phyloP scores from a whole-genome alignment of 2,797 vertebrate species.

The Apodemus agrarius region DNA sequence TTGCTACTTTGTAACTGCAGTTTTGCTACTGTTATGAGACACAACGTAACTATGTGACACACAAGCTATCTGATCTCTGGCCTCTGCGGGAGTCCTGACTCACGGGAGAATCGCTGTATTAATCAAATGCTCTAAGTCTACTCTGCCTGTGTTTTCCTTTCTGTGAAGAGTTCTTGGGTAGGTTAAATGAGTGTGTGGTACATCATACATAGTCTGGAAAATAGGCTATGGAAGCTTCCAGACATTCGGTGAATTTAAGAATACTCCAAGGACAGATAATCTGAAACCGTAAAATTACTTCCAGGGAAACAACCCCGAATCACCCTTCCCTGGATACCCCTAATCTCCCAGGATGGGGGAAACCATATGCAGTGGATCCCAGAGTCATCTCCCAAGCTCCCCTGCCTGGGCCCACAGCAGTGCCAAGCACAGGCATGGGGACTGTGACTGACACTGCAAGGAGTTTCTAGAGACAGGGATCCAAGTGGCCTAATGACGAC shows the following conservation, averaged over 20 bases:
- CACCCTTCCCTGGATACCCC: neutral
- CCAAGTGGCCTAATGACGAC: neutral
- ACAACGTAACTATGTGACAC: neutral
- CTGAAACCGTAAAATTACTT: neutral
- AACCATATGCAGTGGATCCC: neutral
- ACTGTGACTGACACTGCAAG: accelerated
- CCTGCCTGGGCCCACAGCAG: accelerated
- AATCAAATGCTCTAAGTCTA: neutral
- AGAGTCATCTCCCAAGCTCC: neutral
- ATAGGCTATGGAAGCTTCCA: neutral
- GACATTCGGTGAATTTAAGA: neutral
- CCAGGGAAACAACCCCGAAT: neutral
- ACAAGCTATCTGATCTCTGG: neutral
- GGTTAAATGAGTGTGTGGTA: neutral
- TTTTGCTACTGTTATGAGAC: neutral
- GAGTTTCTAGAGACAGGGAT: conserved; percentile 24
- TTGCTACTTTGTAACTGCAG: neutral
- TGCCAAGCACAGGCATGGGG: accelerated
- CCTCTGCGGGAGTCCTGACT: neutral
- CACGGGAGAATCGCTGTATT: neutral
- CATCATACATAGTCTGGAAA: neutral
- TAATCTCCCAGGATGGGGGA: neutral
- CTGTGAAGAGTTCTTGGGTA: neutral
- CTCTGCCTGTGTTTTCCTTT: conserved; percentile 1
- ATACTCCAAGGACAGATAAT: neutral